phyloP scores from a whole-genome alignment of 2,888 invertebrate species.

The Lapara coniferarum region DNA sequence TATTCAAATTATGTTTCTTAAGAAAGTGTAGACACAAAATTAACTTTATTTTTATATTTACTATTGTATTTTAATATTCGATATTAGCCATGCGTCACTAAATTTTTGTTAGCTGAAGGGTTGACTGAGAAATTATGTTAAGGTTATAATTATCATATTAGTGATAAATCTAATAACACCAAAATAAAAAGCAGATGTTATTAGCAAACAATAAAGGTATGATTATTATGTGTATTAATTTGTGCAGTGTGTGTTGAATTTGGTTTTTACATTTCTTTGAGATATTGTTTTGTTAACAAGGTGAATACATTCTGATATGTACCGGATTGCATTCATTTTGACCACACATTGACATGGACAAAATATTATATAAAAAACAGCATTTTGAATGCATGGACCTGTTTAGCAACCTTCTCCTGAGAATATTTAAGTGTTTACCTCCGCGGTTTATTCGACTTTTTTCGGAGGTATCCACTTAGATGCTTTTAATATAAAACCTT shows the following conservation, averaged over 20 bases:
- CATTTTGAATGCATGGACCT: slow-evolving; percentile 73
- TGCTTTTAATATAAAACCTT: slow-evolving; percentile 62
- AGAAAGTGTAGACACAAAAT: slow-evolving; percentile 64
- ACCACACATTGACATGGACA: slow-evolving; percentile 36
- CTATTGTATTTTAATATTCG: slow-evolving; percentile 27
- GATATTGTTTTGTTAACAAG: slow-evolving; percentile 54
- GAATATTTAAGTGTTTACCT: slow-evolving; percentile 62
- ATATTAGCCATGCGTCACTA: slow-evolving; percentile 19
- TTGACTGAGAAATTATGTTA: slow-evolving; percentile 34
- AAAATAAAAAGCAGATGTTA: slow-evolving; percentile 34
- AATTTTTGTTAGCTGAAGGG: slow-evolving; percentile 22
- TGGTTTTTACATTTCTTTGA: slow-evolving; percentile 67
- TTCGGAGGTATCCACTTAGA: slow-evolving; percentile 64
- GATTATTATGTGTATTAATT: slow-evolving; percentile 14
- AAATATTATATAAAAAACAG: slow-evolving; percentile 57
- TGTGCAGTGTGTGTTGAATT: slow-evolving; percentile 38
- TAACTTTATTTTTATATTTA: slow-evolving; percentile 31
- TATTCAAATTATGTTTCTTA: slow-evolving; percentile 46
- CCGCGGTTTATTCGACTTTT: slow-evolving; percentile 44
- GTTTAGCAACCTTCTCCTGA: slow-evolving; percentile 57
- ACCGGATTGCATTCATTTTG: slow-evolving; percentile 68
- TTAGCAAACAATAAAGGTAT: slow-evolving; percentile 27
- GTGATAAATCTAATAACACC: slow-evolving; percentile 38
- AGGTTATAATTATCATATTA: slow-evolving; percentile 32
- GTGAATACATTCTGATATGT: slow-evolving; percentile 55